Evolutionary conservation across 2,888 invertebrate species (phyloP), one percentile per base, ranked within the genome.

Genomic region (Drosophila prolongata): DNA sequence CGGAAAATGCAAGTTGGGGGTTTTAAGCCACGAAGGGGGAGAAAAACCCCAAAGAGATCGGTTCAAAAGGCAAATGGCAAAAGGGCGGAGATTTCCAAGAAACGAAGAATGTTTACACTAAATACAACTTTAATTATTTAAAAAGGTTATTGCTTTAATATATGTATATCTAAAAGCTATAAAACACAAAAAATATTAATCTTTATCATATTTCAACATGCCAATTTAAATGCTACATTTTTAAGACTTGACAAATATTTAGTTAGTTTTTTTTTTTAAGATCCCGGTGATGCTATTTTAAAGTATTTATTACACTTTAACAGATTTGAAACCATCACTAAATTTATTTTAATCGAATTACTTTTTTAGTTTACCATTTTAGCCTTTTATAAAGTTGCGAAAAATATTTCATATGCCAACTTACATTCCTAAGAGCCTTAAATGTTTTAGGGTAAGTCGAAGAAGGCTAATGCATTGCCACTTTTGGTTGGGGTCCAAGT

Each of bases 21-120:
- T 19, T 47, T 53, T 42, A 27, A 49, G 50, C 47, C 72, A 59
- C 24, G 38, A 47, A 57, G 71, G 46, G 16, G 43, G 47, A 19
- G 46, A n/a, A 47, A 60, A 61, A 14, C 40, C 14, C 37, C 35
- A 53, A 75, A 24, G 59, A 59, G 34, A 55, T 37, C 27, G 19
- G 44, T 27, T 38, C 52, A 58, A 35, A 59, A 49, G 68, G 6
- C 6, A 60, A 66, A 55, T 16, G 27, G 8, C 10, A 57, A 73
- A 38, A 14, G 40, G 44, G 8, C 6, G 30, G 6, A 6, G 6
- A 34, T 9, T 37, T 37, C n/a, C 8, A 13, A 3, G 2, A 19
- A 10, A 6, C 65, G 37, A 37, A 38, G 8, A 38, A 2, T 10
- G 4, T n/a, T 13, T 46, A 55, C 70, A 35, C 44, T 44, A 6